phyloP scores from a whole-genome alignment of 2,113 vertebrate genomes.

The Rhabdornis inornatus region DNA sequence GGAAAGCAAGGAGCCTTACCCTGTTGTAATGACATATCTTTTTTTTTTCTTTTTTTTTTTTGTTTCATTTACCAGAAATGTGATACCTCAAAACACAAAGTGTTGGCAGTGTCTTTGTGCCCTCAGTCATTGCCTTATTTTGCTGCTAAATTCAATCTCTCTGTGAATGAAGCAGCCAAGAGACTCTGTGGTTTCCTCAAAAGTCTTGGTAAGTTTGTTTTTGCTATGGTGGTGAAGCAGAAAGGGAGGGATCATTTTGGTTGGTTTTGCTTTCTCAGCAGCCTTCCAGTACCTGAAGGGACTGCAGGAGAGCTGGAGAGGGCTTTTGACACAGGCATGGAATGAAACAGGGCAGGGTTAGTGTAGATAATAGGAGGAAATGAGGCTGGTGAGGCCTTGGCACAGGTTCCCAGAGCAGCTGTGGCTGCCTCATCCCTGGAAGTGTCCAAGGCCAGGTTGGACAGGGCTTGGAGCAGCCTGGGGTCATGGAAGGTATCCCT shows the following conservation, averaged over 20 bases:
- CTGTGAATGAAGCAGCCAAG: slow-evolving; percentile 82
- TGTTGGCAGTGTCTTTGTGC: slow-evolving; percentile 78
- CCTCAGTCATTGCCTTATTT: slow-evolving; percentile 89
- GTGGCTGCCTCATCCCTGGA: not conserved
- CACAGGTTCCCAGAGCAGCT: not conserved
- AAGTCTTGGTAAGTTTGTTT: slow-evolving; percentile 80
- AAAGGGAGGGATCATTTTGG: not conserved
- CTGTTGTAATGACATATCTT: not conserved
- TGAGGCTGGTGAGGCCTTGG: not conserved
- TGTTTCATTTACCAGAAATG: slow-evolving; percentile 71
- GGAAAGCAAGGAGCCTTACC: not conserved
- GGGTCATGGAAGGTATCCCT: not conserved
- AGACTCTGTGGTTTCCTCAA: slow-evolving; percentile 94
- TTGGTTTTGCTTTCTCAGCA: not conserved
- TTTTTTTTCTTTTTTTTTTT: not conserved
- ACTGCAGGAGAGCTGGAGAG: not conserved
- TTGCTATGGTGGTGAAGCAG: not conserved
- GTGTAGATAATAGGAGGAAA: not conserved
- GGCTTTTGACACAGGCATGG: not conserved
- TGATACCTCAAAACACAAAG: slow-evolving; percentile 80
- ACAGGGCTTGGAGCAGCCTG: rapidly evolving
- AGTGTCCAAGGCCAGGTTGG: not conserved
- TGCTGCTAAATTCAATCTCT: slow-evolving; percentile 86
- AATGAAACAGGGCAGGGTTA: not conserved
- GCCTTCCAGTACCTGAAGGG: not conserved